Base-by-base conservation (phyloP, 2,797 vertebrate species). In the Threskiornis aethiopicus region DNA sequence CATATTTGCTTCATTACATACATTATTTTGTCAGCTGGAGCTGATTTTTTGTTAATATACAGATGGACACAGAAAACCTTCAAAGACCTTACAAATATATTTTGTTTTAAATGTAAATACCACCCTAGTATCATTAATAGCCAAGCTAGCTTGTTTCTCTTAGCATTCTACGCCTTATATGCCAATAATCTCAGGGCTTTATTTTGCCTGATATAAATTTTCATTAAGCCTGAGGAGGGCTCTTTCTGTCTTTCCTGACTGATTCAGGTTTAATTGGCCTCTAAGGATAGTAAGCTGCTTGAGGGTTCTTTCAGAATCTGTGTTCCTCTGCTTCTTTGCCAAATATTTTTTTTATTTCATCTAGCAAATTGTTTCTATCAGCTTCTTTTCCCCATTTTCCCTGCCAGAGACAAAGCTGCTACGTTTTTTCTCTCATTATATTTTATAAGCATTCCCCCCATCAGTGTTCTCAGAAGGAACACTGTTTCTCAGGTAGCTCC, bases 81-180 rank as follows among this genome's bases (percentile, higher is more conserved):
- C 93, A 97, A 96, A 96, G 92, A 79, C 52, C 18, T 84, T 81
- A 96, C 39, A 94, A 95, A 96, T 78, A 44, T 55, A 95, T 91
- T 94, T 94, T 97, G 82, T 93, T 97, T 95, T 81, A 97, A 96
- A 96, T 89, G 94, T 89, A 97, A 97, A 93, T 94, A 96, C n/a
- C 17, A 79, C 39, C 42, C 65, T 89, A 49, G 39, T 92, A 85
- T 91, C 90, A 83, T 89, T 87, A 95, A 92, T 62, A 96, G 79
- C 54, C 61, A 91, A 95, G 51, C 29, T 84, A 96, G 49, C 64
- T 71, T 90, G 41, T 89, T 95, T 94, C 84, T 87, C 49, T 89
- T 80, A 46, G 41, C 70, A 75, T 77, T 94, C 84, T 85, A 89
- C 0, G 10, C n/a, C 22, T 87, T 81, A 84, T 84, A 93, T 62